phyloP scores from a whole-genome alignment of 1,140 invertebrate species.

The Neoseiulus cucumeris region DNA sequence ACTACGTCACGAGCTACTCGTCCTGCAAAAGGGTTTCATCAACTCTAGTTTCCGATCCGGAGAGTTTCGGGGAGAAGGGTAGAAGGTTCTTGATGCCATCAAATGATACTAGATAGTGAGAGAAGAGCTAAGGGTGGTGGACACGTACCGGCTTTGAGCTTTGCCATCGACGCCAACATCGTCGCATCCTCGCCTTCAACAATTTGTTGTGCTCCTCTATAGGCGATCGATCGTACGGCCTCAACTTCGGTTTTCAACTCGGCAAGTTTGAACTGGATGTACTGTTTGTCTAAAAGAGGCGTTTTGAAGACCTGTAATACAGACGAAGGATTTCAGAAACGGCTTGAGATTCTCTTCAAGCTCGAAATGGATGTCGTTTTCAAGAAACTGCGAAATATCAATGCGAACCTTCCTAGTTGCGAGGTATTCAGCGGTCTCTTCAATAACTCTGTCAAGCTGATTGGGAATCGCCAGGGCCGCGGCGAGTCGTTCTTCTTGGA shows the following conservation, averaged over 20 bases:
- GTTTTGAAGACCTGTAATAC: slow-evolving; percentile 29
- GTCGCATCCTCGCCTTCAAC: slow-evolving; percentile 36
- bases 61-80: no score
- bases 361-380: neutral
- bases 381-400: neutral
- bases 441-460: slow-evolving; percentile 28
- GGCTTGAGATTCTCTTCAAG: neutral
- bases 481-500: slow-evolving; percentile 36
- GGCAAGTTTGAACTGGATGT: slow-evolving; percentile 35
- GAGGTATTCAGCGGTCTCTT: slow-evolving; percentile 34
- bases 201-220: slow-evolving; percentile 26
- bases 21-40: neutral
- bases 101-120: no score
- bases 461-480: slow-evolving; percentile 26
- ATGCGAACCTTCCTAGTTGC: slow-evolving; percentile 24
- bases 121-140: neutral
- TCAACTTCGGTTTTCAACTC: slow-evolving; percentile 38
- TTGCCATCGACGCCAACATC: slow-evolving; percentile 37
- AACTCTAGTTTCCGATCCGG: no score
- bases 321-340: neutral
- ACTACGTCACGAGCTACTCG: slow-evolving; percentile 31
- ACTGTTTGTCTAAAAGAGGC: slow-evolving; percentile 34
- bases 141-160: slow-evolving; percentile 33
- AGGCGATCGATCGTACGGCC: slow-evolving; percentile 30
- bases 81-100: no score